Conservation (phyloP, 2,888 invertebrate species). For the Drosophila seclusa region DNA sequence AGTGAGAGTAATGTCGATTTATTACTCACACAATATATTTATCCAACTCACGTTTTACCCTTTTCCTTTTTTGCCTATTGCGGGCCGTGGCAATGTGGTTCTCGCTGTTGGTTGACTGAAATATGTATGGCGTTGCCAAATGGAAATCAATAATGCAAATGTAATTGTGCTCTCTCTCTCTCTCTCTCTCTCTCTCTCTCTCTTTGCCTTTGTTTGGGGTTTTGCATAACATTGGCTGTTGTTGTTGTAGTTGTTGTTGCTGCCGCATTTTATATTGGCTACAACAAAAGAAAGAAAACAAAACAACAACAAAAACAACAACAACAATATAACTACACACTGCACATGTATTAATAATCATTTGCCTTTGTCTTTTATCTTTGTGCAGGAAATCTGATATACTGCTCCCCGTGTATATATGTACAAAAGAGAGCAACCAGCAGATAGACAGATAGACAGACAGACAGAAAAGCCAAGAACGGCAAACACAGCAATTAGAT, state of each 20-base stretch:
- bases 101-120: constrained; percentile 27
- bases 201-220: constrained; percentile 9
- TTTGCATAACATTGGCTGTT: constrained; percentile 26
- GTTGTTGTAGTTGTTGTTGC: not conserved
- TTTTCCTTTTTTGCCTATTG: constrained; percentile 1
- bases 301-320: not conserved
- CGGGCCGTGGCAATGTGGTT: constrained; percentile 1
- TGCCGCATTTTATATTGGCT: constrained; percentile 28
- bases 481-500: constrained; percentile 15
- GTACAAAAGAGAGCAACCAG: constrained; percentile 11
- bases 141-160: constrained; percentile 73
- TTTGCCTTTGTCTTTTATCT: constrained; percentile 44
- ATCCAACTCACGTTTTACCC: not conserved
- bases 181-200: not conserved
- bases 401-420: constrained; percentile 10
- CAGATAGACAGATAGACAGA: constrained; percentile 4
- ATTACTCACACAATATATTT: not conserved
- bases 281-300: constrained; percentile 6
- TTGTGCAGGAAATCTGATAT: constrained; percentile 65
- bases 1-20: not conserved
- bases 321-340: not conserved
- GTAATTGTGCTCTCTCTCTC: constrained; percentile 33
- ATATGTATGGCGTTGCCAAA: constrained; percentile 48
- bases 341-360: constrained; percentile 31
- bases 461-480: constrained; percentile 13